Base-by-base conservation (phyloP, 2,113 vertebrate genomes). In the Pollimyrus isidori region DNA sequence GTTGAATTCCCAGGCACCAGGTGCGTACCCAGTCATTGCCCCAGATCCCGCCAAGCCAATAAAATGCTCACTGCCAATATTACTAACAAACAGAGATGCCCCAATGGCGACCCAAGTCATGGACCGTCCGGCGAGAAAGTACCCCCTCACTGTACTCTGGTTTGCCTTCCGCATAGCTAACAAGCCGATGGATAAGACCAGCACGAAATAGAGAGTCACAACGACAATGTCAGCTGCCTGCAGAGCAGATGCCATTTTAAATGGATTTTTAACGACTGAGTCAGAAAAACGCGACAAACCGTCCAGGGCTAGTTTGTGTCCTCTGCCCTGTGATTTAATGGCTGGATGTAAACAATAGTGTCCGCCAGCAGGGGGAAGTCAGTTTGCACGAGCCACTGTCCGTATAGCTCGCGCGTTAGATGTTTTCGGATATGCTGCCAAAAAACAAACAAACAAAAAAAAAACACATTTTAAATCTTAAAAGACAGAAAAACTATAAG, bases 41-140 rank as follows among this genome's bases (percentile, higher is more conserved):
- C 98, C 98, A 50, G 98, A 99, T 92, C 98, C 98, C 89, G 98
- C 98, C 91, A 99, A 96, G 93, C 98, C 98, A 94, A 99, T 99
- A 96, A 99, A 99, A 94, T 99, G 98, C 95, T 99, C 98, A 90
- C 98, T 99, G 95, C 98, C 98, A 92, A 99, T 99, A 96, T 99
- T 99, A 95, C 98, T 99, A 94, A 99, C 98, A 93, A 99, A 99
- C 88, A 99, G 96, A 23, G 98, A 99, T 90, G 98, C 98, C 87
- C 98, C 98, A 73, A 99, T 94, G 82, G 97, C 97, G 82, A 97
- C 93, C 98, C 98, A 99, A 23, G 96, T 97, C 98, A 99, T 99
- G 92, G 97, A 98, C 93, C 98, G 97, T 93, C 98, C 98, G 83
- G 98, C 98, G 95, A 99, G 95, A 93, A 99, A 99, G 96, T 99